Conservation (phyloP, 2,113 vertebrate genomes). For the Actenoides lindsayi region DNA sequence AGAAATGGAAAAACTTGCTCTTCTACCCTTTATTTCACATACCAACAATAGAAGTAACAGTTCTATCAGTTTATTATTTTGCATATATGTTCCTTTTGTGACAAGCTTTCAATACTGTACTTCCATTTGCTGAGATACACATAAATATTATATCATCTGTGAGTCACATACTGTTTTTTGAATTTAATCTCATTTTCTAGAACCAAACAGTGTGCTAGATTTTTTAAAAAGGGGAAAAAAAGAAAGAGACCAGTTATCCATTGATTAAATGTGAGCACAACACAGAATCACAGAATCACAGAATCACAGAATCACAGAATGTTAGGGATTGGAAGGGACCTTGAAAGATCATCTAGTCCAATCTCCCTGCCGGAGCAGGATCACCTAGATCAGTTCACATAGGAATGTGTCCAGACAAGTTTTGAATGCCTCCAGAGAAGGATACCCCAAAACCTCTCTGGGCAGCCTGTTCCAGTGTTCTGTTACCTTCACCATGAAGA, state of each 20-base stretch:
- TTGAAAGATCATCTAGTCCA: too few relatives aligned
- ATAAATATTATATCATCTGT: background rate
- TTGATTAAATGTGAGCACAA: background rate
- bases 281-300: too few relatives aligned
- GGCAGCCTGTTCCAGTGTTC: too few relatives aligned
- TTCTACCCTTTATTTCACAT: background rate
- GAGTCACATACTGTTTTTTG: background rate
- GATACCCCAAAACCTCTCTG: too few relatives aligned
- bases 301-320: too few relatives aligned
- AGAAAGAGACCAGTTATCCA: background rate
- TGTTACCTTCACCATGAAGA: too few relatives aligned
- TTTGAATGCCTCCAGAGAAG: too few relatives aligned
- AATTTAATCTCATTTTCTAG: background rate
- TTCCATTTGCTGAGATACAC: background rate
- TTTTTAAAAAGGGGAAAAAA: rapidly evolving
- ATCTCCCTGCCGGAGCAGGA: too few relatives aligned
- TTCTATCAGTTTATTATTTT: background rate
- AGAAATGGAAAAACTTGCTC: background rate
- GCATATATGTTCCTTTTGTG: background rate
- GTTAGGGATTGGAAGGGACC: too few relatives aligned
- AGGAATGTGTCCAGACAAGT: too few relatives aligned
- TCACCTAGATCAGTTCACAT: too few relatives aligned
- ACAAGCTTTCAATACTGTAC: background rate
- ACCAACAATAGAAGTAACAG: background rate
- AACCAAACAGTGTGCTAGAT: background rate